These are phyloP conservation scores for Caenorhabditis zanzibari DNA, from an alignment of 2,888 invertebrate genomes.

Conservation along the genomic window DNA sequence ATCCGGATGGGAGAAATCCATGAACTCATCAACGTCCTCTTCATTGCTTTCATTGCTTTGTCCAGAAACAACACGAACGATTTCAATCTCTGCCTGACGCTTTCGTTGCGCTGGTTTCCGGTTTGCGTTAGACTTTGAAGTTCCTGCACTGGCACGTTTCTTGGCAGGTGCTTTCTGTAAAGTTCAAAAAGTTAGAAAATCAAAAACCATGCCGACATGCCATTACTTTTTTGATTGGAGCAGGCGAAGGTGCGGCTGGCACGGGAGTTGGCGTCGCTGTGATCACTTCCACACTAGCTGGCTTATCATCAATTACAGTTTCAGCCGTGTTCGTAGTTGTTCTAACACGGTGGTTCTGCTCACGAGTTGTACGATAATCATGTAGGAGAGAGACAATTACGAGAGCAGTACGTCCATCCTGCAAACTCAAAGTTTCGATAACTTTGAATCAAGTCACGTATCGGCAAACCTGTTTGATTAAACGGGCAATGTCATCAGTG, in stretches of 20 bases:
- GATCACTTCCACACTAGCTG: background rate
- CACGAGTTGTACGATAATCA: slow-evolving; percentile 73
- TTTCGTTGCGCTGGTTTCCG: slow-evolving; percentile 5
- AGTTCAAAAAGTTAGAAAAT: slow-evolving; percentile 6
- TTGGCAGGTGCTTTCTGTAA: slow-evolving; percentile 46
- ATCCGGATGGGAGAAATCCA: slow-evolving; percentile 29
- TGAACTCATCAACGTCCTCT: slow-evolving; percentile 1
- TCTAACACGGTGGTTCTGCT: slow-evolving; percentile 67
- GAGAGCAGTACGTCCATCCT: slow-evolving; percentile 80
- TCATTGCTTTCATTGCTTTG: background rate
- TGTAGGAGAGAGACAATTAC: slow-evolving; percentile 81
- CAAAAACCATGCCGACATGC: background rate
- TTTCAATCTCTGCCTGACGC: slow-evolving; percentile 26
- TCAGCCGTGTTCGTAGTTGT: background rate
- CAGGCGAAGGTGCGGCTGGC: background rate
- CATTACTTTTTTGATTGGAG: slow-evolving; percentile 9
- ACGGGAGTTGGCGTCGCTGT: background rate
- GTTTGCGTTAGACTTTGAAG: background rate
- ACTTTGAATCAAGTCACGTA: slow-evolving; percentile 12
- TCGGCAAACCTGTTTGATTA: slow-evolving; percentile 66
- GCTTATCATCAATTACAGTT: slow-evolving; percentile 26
- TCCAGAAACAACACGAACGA: slow-evolving; percentile 11
- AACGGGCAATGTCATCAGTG: slow-evolving; percentile 80
- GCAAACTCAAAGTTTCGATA: slow-evolving; percentile 45
- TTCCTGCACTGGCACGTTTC: slow-evolving; percentile 23